phyloP scores from a whole-genome alignment of 2,113 vertebrate genomes.

The Lycaon pictus region DNA sequence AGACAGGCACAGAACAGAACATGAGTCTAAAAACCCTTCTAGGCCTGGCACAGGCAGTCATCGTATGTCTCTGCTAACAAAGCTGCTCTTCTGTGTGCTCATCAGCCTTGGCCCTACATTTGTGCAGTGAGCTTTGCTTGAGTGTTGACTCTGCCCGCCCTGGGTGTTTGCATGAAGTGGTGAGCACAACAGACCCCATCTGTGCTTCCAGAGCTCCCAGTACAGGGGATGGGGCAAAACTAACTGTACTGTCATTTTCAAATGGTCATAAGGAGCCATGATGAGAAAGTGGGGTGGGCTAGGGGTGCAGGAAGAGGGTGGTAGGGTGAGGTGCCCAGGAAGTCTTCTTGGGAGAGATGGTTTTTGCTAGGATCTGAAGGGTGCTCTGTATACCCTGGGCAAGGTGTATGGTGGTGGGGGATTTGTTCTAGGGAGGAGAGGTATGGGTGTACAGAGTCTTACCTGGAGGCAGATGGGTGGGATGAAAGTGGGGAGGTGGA shows the following conservation, averaged over 20 bases:
- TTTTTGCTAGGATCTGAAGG: background rate
- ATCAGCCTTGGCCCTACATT: background rate
- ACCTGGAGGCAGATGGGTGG: background rate
- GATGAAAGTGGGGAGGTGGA: background rate
- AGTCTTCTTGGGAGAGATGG: background rate
- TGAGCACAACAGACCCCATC: background rate
- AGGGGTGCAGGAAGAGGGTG: too few species aligned
- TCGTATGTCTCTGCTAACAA: background rate
- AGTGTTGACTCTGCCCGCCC: fast-evolving
- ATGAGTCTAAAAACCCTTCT: background rate
- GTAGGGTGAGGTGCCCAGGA: background rate
- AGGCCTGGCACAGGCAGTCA: background rate
- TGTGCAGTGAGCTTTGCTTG: fast-evolving
- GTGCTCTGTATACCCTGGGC: background rate
- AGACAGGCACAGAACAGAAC: background rate
- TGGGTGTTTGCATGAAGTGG: fast-evolving
- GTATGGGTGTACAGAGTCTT: background rate
- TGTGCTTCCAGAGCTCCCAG: background rate
- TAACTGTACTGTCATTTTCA: background rate
- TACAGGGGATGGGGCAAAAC: background rate
- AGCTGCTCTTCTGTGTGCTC: background rate
- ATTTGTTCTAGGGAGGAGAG: background rate
- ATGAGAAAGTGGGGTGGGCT: background rate
- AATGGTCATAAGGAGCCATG: background rate
- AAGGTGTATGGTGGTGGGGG: background rate